phyloP scores from a whole-genome alignment of 2,888 invertebrate species.

The Bombylius discolor region DNA sequence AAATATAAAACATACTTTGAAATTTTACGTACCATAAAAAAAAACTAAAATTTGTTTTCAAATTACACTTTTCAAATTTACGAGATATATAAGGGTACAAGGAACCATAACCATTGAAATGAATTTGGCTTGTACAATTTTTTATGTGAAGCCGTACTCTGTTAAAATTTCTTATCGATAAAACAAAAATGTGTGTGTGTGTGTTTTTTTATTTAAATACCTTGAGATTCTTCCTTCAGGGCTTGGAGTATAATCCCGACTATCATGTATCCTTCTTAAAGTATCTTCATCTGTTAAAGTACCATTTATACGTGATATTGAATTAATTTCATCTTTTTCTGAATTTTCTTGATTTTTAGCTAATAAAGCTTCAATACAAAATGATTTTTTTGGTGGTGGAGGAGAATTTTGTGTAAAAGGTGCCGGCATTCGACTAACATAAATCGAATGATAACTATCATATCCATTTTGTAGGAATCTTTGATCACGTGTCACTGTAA shows the following conservation, averaged over 20 bases:
- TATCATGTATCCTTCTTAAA: slow-evolving; percentile 30
- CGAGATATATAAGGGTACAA: too few relatives aligned
- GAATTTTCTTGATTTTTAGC: slow-evolving; percentile 42
- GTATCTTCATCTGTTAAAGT: slow-evolving; percentile 33
- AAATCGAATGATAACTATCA: slow-evolving; percentile 9
- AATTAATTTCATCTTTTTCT: slow-evolving; percentile 14
- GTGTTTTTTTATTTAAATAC: slow-evolving; percentile 17
- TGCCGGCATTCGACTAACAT: slow-evolving; percentile 3
- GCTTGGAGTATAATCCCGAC: slow-evolving; percentile 34
- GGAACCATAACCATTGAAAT: too few relatives aligned
- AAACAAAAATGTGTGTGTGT: too few relatives aligned
- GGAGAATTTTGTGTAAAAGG: slow-evolving; percentile 10
- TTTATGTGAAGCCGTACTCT: too few relatives aligned
- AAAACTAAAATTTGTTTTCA: too few relatives aligned
- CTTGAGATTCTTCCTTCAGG: slow-evolving; percentile 36
- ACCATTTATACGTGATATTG: slow-evolving; percentile 14
- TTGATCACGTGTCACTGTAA: slow-evolving; percentile 10
- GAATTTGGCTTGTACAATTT: too few relatives aligned
- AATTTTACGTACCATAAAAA: too few relatives aligned
- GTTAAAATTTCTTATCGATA: too few relatives aligned
- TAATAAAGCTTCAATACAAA: slow-evolving; percentile 80
- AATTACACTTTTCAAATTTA: too few relatives aligned
- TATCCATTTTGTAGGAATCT: slow-evolving; percentile 10
- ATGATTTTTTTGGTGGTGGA: slow-evolving; percentile 51
- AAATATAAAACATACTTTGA: too few relatives aligned